Conservation (phyloP, 2,113 vertebrate genomes). For the Mesocricetus auratus region DNA sequence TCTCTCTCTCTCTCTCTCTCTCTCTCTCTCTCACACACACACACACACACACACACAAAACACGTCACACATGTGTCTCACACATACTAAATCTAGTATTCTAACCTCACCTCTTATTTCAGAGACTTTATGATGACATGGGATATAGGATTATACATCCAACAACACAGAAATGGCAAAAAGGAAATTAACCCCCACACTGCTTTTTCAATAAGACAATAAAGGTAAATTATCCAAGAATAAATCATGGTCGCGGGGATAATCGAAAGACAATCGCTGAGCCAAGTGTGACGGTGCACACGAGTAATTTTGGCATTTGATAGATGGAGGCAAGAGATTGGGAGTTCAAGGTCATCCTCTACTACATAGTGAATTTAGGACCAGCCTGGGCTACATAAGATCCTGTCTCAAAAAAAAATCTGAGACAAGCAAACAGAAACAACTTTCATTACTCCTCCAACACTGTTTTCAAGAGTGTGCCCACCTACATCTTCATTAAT, state of each 20-base stretch:
- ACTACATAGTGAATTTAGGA: background rate
- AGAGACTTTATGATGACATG: constrained; percentile 24
- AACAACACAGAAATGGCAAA: background rate
- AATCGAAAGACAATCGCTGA: background rate
- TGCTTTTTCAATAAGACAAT: constrained; percentile 44
- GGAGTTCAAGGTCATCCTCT: background rate
- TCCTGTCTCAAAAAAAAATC: background rate
- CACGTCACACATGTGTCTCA: background rate
- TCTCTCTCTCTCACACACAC: background rate
- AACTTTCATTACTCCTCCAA: background rate
- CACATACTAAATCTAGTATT: constrained; percentile 12
- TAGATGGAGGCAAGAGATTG: background rate
- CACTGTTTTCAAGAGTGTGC: background rate
- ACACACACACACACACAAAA: background rate
- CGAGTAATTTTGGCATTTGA: background rate
- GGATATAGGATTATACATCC: background rate
- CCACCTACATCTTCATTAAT: background rate
- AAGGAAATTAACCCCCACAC: background rate
- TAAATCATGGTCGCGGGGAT: constrained; percentile 1
- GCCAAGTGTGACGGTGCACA: background rate
- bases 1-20: too few relatives aligned
- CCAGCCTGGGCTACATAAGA: background rate
- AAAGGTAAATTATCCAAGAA: constrained; percentile 38
- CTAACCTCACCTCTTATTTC: constrained; percentile 40
- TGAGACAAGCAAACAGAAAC: background rate